Evolutionary conservation across 1,140 invertebrate genomes (phyloP).

Genomic region (Lepeophtheirus salmonis): DNA sequence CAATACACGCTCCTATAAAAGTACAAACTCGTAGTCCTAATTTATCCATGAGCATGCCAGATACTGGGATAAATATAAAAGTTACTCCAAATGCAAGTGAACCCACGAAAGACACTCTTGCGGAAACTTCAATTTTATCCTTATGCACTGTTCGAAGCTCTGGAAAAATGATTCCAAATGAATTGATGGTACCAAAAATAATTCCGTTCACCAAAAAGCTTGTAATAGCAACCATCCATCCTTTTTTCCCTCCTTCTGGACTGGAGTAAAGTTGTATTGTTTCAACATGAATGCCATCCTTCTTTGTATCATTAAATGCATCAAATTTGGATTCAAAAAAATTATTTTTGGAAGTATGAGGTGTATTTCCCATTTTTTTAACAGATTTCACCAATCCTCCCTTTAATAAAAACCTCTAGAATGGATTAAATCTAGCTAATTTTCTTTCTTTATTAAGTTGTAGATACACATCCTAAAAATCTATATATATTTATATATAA

Average conservation of each 20-base stretch:
- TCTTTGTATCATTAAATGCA: too few relatives aligned
- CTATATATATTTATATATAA: too few relatives aligned
- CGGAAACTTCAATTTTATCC: background rate
- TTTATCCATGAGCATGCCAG: background rate
- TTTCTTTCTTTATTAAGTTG: too few relatives aligned
- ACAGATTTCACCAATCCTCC: too few relatives aligned
- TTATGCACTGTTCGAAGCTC: slow-evolving; percentile 38
- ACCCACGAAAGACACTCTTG: background rate
- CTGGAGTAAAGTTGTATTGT: too few relatives aligned
- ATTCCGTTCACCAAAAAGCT: slow-evolving; percentile 75
- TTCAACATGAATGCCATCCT: too few relatives aligned
- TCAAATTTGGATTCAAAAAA: too few relatives aligned
- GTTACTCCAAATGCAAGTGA: background rate
- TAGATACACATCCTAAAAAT: too few relatives aligned
- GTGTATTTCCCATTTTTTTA: too few relatives aligned
- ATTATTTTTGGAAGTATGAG: too few relatives aligned
- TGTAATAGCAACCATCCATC: slow-evolving; percentile 60
- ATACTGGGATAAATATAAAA: background rate
- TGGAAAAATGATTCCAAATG: slow-evolving; percentile 58
- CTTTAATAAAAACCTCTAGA: too few relatives aligned
- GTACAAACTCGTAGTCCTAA: background rate
- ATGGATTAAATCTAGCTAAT: too few relatives aligned
- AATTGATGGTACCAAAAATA: slow-evolving; percentile 75
- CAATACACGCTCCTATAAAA: background rate
- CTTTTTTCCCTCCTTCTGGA: slow-evolving; percentile 25